Percentiles rank a stretch among this genome's conserved stretches.
Conservation (phyloP, 23 tunicate genomes). For the Styela clava region DNA sequence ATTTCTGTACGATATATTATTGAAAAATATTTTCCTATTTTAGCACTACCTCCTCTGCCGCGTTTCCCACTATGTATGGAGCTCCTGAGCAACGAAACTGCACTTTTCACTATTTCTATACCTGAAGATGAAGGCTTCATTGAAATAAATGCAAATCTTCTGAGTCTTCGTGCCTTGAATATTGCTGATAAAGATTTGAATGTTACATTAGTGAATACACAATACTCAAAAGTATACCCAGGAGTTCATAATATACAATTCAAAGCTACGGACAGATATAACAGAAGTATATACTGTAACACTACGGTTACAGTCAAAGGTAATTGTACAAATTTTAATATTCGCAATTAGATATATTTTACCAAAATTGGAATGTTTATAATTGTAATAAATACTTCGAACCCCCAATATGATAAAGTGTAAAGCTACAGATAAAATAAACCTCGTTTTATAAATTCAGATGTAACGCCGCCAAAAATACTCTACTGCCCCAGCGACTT, state of each 20-base stretch:
- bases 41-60: slow-evolving; percentile 37
- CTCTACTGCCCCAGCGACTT: slow-evolving; percentile 60
- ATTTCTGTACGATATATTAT: no score
- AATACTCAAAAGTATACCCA: background rate
- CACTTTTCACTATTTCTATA: background rate
- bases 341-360: background rate
- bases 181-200: slow-evolving; percentile 28
- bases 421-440: no score
- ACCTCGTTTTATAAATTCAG: slow-evolving; percentile 23
- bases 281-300: slow-evolving; percentile 27
- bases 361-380: background rate
- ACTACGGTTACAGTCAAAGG: slow-evolving; percentile 32
- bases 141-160: slow-evolving; percentile 35
- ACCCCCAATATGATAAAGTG: no score
- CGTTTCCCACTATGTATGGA: slow-evolving; percentile 20
- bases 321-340: slow-evolving; percentile 8
- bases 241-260: slow-evolving; percentile 29
- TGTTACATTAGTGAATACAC: slow-evolving; percentile 21
- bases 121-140: slow-evolving; percentile 17
- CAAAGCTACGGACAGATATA: slow-evolving; percentile 35
- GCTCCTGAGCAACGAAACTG: slow-evolving; percentile 7
- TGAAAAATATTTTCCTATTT: no score
- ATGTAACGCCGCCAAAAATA: slow-evolving; percentile 51
- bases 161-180: slow-evolving; percentile 43
- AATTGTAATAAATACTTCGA: background rate